These are phyloP conservation scores for Microplitis demolitor DNA, from an alignment of 1,140 invertebrate species.

Conservation along the genomic window DNA sequence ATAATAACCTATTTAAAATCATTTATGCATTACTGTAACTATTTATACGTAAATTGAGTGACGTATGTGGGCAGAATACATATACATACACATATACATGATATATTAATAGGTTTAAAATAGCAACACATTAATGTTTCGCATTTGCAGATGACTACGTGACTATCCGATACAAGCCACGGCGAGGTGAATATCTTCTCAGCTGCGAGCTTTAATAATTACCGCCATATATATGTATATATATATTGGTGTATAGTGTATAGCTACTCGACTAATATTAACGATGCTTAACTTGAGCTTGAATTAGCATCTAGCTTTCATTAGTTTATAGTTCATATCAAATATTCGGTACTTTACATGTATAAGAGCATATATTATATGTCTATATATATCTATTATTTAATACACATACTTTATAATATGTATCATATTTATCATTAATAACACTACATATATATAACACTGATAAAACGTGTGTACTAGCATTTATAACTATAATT, in stretches of 20 bases:
- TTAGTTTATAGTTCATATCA: not conserved
- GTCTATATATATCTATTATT: not conserved
- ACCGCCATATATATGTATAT: not conserved
- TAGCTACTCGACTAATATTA: constrained; percentile 26
- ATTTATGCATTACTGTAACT: not conserved
- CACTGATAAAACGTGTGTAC: no score
- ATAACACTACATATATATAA: not conserved
- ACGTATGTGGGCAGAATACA: no score
- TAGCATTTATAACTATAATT: no score
- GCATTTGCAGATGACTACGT: constrained; percentile 82
- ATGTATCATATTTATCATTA: no score
- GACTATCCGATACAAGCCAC: constrained; percentile 85
- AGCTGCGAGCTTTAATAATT: constrained; percentile 10
- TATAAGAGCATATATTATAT: not conserved
- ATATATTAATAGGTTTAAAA: not conserved
- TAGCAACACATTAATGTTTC: constrained; percentile 14
- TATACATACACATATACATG: no score
- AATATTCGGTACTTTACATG: not conserved
- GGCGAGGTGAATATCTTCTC: constrained; percentile 74
- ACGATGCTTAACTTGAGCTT: not conserved
- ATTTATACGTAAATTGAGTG: not conserved
- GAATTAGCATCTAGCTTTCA: not conserved
- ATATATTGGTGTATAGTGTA: not conserved
- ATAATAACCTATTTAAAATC: not conserved
- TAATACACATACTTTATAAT: no score